A percentile compares a stretch with the other conserved stretches of the same genome.
Conservation (phyloP, 2,888 invertebrate species). For the Sipha maydis region DNA sequence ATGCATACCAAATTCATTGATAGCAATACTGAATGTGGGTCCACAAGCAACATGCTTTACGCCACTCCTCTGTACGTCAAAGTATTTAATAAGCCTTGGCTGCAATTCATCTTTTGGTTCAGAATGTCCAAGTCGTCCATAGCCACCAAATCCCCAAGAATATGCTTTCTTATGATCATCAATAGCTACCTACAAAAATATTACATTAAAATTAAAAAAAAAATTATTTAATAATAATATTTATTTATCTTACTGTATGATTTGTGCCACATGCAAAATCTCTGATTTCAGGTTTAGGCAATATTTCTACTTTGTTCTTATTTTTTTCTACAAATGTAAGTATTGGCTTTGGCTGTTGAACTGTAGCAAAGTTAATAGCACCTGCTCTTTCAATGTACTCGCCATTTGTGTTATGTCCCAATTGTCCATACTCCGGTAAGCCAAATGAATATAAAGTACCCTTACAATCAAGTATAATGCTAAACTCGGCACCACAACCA, state of each 20-base stretch:
- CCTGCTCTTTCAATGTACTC: conserved; percentile 92
- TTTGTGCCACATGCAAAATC: conserved; percentile 92
- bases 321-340: conserved; percentile 87
- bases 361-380: conserved; percentile 87
- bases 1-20: conserved; percentile 77
- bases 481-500: conserved; percentile 92
- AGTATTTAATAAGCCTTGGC: conserved; percentile 86
- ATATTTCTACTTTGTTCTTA: conserved; percentile 78
- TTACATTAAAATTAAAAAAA: not conserved
- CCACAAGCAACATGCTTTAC: conserved; percentile 85
- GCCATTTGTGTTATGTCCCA: conserved; percentile 94
- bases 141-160: conserved; percentile 96
- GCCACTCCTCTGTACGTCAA: conserved; percentile 86
- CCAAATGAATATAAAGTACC: conserved; percentile 92
- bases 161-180: conserved; percentile 89
- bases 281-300: conserved; percentile 81
- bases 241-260: conserved; percentile 76
- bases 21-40: conserved; percentile 85
- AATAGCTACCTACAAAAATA: conserved; percentile 77
- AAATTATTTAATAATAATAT: too few relatives aligned
- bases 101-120: conserved; percentile 93
- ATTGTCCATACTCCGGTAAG: conserved; percentile 90
- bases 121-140: conserved; percentile 91
- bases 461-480: conserved; percentile 88
- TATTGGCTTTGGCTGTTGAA: conserved; percentile 85